A percentile compares a stretch with the other conserved stretches of the same genome.
These are phyloP conservation scores for Paedocypris sp. DNA, from an alignment of 2,113 vertebrate species.

Conservation along the genomic window DNA sequence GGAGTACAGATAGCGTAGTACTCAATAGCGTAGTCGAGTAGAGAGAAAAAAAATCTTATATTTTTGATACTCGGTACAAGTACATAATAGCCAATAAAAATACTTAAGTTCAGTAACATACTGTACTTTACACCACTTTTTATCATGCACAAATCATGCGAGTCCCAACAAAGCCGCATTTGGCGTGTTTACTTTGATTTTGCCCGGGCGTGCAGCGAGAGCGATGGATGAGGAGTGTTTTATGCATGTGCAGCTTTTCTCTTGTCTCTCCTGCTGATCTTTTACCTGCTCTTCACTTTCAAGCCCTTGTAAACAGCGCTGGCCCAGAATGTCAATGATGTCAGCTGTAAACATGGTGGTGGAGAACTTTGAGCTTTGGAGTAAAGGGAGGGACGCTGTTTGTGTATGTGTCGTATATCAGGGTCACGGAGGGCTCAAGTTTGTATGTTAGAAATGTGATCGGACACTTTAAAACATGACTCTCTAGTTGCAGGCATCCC, in stretches of 20 bases:
- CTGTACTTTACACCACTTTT: too few species aligned
- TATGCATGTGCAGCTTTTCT: not conserved
- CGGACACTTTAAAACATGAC: not conserved
- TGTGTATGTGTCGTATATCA: slow-evolving; percentile 1
- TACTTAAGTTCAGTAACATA: too few species aligned
- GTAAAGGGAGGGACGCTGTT: not conserved
- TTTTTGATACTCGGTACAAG: too few species aligned
- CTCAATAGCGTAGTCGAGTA: too few species aligned
- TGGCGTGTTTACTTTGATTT: too few species aligned
- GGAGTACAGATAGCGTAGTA: too few species aligned
- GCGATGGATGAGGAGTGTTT: too few species aligned
- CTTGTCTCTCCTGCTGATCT: not conserved
- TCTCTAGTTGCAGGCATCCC: not conserved
- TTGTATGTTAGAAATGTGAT: slow-evolving; percentile 4
- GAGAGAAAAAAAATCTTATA: too few species aligned
- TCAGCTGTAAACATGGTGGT: not conserved
- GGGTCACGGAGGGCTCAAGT: not conserved
- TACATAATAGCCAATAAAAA: too few species aligned
- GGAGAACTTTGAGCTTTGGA: not conserved
- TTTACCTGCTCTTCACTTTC: not conserved
- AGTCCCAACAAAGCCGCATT: too few species aligned
- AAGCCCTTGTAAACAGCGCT: slow-evolving; percentile 22
- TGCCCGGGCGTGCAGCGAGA: too few species aligned
- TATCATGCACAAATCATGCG: too few species aligned
- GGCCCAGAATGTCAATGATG: slow-evolving; percentile 26